These are phyloP conservation scores for Acrocephalus kingi DNA, from an alignment of 2,113 vertebrate genomes.

Conservation along the genomic window DNA sequence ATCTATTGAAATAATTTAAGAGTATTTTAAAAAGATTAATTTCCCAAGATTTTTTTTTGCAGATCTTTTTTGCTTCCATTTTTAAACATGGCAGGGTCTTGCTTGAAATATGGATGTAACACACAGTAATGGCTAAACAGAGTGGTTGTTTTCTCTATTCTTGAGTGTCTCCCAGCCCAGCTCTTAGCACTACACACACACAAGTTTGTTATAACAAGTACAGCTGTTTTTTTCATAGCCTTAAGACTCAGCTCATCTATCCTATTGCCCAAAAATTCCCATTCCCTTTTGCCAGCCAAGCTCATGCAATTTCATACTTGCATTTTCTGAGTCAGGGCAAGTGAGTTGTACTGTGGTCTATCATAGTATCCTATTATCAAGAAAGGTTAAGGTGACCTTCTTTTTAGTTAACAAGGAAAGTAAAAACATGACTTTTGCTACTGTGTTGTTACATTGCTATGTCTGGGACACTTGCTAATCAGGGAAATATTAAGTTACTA, in stretches of 20 bases:
- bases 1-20: background rate
- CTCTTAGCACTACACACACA: background rate
- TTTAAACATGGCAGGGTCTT: background rate
- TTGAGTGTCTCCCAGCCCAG: background rate
- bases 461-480: background rate
- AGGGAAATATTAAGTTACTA: background rate
- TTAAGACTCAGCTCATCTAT: background rate
- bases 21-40: background rate
- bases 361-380: background rate
- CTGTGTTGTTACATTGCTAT: background rate
- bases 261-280: background rate
- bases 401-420: background rate
- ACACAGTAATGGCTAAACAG: background rate
- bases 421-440: background rate
- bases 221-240: background rate
- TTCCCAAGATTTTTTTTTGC: background rate
- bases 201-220: background rate
- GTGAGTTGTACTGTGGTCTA: background rate
- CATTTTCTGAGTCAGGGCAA: background rate
- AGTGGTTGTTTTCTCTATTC: background rate
- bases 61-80: background rate
- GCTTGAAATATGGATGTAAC: background rate
- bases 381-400: background rate
- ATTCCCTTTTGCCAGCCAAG: background rate
- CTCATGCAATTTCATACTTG: background rate